Evolutionary conservation across 2,113 vertebrate genomes (phyloP), one percentile per base, ranked within the genome.

Genomic region (Cololabis saira): DNA sequence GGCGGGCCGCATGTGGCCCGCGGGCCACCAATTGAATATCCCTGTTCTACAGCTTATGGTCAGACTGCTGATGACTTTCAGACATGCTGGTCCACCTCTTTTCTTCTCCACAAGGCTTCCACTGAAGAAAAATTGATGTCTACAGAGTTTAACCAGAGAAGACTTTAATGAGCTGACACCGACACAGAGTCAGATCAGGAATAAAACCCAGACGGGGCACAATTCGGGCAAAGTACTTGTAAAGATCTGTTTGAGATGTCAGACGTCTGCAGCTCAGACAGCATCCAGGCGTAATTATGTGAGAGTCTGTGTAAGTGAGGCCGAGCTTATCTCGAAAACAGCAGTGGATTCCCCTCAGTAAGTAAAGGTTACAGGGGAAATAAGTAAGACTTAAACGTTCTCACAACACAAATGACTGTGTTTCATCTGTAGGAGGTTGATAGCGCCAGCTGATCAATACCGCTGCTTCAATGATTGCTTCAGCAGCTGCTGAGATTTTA

Each of bases 401-500:
- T 71, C 21, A 15, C 19, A 40, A 13, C 63, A n/a, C 59, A 66
- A 64, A 61, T 24, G 58, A 50, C 45, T 27, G 12, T 16, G 18
- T 63, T 64, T 24, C 44, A 57, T 67, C 74, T 64, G 67, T 41
- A 15, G 68, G 68, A 61, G 81, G 65, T 41, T 76, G 61, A 71
- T 76, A 43, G 55, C 47, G 18, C 65, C 52, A 59, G 49, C 47
- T 78, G 69, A 81, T 86, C 74, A 81, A 74, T 78, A 72, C 54
- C 18, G 13, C 30, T 51, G 58, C 76, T 47, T 79, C 75, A 33
- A 55, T 17, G 16, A 67, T 73, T 58, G 27, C 65, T 70, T 24
- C 49, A 54, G 41, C 44, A 67, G 64, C 44, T 22, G 41, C 63
- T 64, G 61, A 47, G 49, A 65, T 67, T 51, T 65, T 11, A 47